phyloP scores from a whole-genome alignment of 2,113 vertebrate genomes.

The Tricholaema leucomelas region DNA sequence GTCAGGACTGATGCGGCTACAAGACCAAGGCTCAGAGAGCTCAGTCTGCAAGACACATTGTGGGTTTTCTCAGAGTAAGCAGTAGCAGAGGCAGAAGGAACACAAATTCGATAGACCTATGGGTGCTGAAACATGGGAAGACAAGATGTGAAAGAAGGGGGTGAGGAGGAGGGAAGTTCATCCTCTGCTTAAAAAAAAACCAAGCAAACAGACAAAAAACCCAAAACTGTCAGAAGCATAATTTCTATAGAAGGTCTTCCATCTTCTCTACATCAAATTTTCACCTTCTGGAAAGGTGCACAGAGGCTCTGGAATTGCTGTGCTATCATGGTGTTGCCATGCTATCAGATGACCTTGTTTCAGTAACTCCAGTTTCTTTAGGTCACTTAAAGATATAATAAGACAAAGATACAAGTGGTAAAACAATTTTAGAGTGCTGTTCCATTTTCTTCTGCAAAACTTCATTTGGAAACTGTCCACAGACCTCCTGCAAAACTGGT shows the following conservation, averaged over 20 bases:
- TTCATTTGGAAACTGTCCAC: neutral
- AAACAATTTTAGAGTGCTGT: neutral
- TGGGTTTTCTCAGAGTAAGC: neutral
- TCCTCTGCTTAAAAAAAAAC: neutral
- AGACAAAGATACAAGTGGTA: neutral
- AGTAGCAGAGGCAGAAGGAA: neutral
- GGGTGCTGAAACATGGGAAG: neutral
- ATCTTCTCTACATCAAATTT: neutral
- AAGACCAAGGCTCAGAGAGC: neutral
- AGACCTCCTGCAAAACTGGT: neutral
- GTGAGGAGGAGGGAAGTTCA: neutral
- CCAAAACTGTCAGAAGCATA: neutral
- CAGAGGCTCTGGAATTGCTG: neutral
- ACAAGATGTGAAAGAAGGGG: neutral
- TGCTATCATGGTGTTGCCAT: neutral
- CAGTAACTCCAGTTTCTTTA: neutral
- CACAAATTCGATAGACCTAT: accelerated
- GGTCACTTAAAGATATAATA: neutral
- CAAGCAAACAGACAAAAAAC: neutral
- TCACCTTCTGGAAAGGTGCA: neutral
- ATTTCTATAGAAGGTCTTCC: neutral
- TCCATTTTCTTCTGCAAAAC: neutral
- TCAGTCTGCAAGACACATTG: neutral
- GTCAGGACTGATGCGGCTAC: neutral
- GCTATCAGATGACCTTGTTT: neutral